phyloP scores from a whole-genome alignment of 2,888 invertebrate species.

The Trachelus stipa region DNA sequence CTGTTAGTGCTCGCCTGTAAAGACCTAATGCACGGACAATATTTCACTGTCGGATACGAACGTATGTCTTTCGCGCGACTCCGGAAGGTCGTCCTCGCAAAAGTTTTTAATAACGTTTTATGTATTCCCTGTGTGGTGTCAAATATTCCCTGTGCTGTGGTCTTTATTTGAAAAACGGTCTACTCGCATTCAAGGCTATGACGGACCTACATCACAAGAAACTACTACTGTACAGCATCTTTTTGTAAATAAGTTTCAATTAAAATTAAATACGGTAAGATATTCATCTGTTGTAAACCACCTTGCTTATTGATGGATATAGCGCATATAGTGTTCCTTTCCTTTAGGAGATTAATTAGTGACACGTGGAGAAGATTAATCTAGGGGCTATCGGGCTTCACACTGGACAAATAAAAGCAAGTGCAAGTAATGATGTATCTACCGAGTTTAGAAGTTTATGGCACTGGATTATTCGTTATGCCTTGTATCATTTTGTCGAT shows the following conservation, averaged over 20 bases:
- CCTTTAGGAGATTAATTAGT: conserved; percentile 42
- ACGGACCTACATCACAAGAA: conserved; percentile 46
- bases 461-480: not conserved
- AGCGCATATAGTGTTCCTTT: conserved; percentile 57
- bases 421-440: not conserved
- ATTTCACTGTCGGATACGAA: not conserved
- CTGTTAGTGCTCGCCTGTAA: conserved; percentile 34
- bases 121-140: not conserved
- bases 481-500: not conserved
- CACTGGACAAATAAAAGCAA: conserved; percentile 7
- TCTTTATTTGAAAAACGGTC: conserved; percentile 45
- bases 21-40: conserved; percentile 44
- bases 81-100: not conserved
- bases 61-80: not conserved
- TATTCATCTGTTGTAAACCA: conserved; percentile 51
- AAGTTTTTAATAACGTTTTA: not conserved
- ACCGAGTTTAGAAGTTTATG: not conserved
- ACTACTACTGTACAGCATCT: conserved; percentile 32
- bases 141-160: conserved; percentile 38
- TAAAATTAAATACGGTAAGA: conserved; percentile 39
- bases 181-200: conserved; percentile 52
- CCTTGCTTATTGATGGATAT: conserved; percentile 56
- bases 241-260: conserved; percentile 56
- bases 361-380: conserved; percentile 23
- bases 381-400: conserved; percentile 22